These are phyloP conservation scores for Hydractinia echinata DNA, from an alignment of 30 jellyfish, hydroid and myxozoan genomes.

Conservation along the genomic window DNA sequence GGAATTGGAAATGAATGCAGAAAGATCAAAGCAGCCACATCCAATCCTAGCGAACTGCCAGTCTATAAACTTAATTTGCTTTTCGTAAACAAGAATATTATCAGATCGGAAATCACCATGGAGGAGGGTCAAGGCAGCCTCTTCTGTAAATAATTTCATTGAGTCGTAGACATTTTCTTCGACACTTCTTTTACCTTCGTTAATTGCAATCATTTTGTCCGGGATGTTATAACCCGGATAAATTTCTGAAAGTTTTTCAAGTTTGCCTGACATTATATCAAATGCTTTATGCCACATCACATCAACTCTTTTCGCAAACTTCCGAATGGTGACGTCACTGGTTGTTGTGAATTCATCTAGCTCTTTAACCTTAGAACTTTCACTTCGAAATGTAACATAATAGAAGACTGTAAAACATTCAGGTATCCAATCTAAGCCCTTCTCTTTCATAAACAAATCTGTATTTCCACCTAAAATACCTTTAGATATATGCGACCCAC, in stretches of 20 bases:
- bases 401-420: background rate
- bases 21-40: background rate
- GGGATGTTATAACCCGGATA: background rate
- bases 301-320: background rate
- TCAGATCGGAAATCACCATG: constrained; percentile 15
- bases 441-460: background rate
- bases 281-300: background rate
- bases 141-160: constrained; percentile 4
- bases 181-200: background rate
- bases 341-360: background rate
- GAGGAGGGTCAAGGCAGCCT: background rate
- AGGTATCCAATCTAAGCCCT: background rate
- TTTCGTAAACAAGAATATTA: background rate
- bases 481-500: background rate
- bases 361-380: background rate
- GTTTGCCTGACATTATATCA: background rate
- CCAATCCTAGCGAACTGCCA: constrained; percentile 2
- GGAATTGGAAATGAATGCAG: background rate
- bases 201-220: background rate
- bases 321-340: background rate
- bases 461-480: constrained; percentile 3
- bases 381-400: background rate
- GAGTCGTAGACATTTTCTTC: background rate
- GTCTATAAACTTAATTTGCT: background rate
- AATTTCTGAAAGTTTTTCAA: background rate